Conservation (phyloP, 2,888 invertebrate species). For the Neelides folsomi region DNA sequence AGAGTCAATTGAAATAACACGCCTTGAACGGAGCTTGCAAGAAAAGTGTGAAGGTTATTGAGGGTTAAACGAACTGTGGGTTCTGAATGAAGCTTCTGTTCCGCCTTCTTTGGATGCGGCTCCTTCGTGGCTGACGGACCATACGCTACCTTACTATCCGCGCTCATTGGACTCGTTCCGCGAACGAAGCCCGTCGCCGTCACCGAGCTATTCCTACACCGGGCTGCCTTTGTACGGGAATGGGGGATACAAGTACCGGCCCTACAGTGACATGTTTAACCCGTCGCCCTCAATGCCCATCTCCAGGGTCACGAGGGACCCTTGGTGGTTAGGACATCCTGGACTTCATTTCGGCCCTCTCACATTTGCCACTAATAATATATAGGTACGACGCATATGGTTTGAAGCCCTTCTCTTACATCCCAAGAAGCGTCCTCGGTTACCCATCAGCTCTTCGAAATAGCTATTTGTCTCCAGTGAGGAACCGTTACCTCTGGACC, state of each 20-base stretch:
- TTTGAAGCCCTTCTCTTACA: slow-evolving; percentile 49
- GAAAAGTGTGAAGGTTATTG: too few species aligned
- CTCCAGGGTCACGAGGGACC: slow-evolving; percentile 69
- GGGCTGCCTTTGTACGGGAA: slow-evolving; percentile 56
- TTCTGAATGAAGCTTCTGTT: not conserved
- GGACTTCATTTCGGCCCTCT: not conserved
- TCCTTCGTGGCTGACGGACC: slow-evolving; percentile 14
- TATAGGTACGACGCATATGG: slow-evolving; percentile 16
- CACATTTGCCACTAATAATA: not conserved
- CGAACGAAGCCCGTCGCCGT: slow-evolving; percentile 14
- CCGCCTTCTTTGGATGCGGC: slow-evolving; percentile 5
- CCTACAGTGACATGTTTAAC: slow-evolving; percentile 55
- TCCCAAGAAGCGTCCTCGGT: slow-evolving; percentile 31
- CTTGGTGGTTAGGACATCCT: slow-evolving; percentile 61
- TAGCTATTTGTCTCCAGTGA: slow-evolving; percentile 79
- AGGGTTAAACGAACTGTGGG: too few species aligned
- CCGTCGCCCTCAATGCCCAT: slow-evolving; percentile 64
- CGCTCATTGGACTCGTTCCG: slow-evolving; percentile 21
- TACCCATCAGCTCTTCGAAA: slow-evolving; percentile 44
- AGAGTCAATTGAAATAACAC: too few species aligned
- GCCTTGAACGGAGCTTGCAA: too few species aligned
- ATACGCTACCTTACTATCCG: slow-evolving; percentile 14
- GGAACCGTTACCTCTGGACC: slow-evolving; percentile 81
- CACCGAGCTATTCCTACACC: slow-evolving; percentile 35
- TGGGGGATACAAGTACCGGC: slow-evolving; percentile 47